These are phyloP conservation scores for Orthosia gracilis DNA, from an alignment of 2,888 invertebrate species.

Conservation along the genomic window DNA sequence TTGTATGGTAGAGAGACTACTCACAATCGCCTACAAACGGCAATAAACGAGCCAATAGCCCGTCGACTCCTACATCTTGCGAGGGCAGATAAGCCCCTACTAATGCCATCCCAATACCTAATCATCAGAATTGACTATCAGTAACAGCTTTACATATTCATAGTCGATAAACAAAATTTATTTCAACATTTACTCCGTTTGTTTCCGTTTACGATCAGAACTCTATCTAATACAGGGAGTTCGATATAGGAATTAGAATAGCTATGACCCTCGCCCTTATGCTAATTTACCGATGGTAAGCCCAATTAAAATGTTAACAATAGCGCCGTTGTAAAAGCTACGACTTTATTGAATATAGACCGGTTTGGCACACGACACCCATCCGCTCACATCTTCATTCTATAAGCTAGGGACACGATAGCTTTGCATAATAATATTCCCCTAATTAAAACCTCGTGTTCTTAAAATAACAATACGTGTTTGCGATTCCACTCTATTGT, in stretches of 20 bases:
- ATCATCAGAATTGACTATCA: conserved; percentile 55
- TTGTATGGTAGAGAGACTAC: neutral
- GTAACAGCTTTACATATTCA: conserved; percentile 60
- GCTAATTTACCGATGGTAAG: conserved; percentile 79
- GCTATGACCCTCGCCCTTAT: conserved; percentile 77
- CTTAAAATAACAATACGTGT: conserved; percentile 50
- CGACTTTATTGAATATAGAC: conserved; percentile 81
- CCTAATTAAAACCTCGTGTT: conserved; percentile 66
- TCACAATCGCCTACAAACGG: conserved; percentile 13
- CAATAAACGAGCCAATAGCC: conserved; percentile 13
- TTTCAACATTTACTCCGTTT: conserved; percentile 41
- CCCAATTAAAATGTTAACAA: conserved; percentile 89
- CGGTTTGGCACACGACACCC: conserved; percentile 83
- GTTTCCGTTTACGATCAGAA: conserved; percentile 55
- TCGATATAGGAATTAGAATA: conserved; percentile 56
- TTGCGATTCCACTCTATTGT: conserved; percentile 33
- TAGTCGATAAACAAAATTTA: conserved; percentile 40
- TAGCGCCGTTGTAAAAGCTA: conserved; percentile 75
- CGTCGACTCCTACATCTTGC: conserved; percentile 44
- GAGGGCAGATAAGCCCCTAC: conserved; percentile 55
- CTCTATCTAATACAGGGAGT: conserved; percentile 69
- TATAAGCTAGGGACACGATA: conserved; percentile 49
- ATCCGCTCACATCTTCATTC: conserved; percentile 68
- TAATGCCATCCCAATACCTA: conserved; percentile 45
- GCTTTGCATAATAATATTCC: conserved; percentile 70